phyloP scores from a whole-genome alignment of 1,140 invertebrate genomes.

The Macrobrachium nipponense region DNA sequence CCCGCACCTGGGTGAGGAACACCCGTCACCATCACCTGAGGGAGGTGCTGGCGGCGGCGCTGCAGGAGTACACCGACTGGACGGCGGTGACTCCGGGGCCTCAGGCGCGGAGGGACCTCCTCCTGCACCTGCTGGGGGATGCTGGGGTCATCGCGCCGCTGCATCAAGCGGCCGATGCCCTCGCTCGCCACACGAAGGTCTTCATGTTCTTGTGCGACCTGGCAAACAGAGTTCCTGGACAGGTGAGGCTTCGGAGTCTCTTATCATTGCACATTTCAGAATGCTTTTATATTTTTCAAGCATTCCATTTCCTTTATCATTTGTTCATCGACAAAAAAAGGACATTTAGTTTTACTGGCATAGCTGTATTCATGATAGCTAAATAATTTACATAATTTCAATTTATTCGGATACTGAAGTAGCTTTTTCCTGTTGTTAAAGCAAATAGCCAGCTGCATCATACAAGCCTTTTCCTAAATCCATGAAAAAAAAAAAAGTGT shows the following conservation, averaged over 20 bases:
- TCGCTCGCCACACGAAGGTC: constrained; percentile 43
- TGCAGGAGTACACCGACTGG: constrained; percentile 77
- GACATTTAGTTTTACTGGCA: too few species aligned
- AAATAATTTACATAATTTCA: too few species aligned
- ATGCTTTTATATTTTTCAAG: too few species aligned
- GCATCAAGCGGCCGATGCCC: constrained; percentile 56
- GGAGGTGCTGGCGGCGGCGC: constrained; percentile 75
- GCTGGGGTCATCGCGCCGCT: constrained; percentile 58
- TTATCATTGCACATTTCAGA: too few species aligned
- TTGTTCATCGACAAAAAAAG: too few species aligned
- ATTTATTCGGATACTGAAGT: too few species aligned
- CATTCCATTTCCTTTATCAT: too few species aligned
- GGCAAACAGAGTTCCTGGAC: constrained; percentile 3
- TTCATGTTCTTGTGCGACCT: constrained; percentile 56
- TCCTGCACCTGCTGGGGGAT: constrained; percentile 60
- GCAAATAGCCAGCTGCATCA: too few species aligned
- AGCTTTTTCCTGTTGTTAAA: too few species aligned
- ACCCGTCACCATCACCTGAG: constrained; percentile 67
- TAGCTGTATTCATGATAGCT: too few species aligned
- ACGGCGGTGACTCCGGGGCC: constrained; percentile 65
- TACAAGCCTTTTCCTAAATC: too few species aligned
- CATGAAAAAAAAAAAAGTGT: too few species aligned
- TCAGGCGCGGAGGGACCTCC: constrained; percentile 67
- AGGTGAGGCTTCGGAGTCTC: constrained; percentile 24
- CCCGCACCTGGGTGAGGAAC: constrained; percentile 64